Percentiles rank a stretch among this genome's conserved stretches.
Evolutionary conservation across 2,888 invertebrate species (phyloP).

Genomic region (Melipona beecheii): DNA sequence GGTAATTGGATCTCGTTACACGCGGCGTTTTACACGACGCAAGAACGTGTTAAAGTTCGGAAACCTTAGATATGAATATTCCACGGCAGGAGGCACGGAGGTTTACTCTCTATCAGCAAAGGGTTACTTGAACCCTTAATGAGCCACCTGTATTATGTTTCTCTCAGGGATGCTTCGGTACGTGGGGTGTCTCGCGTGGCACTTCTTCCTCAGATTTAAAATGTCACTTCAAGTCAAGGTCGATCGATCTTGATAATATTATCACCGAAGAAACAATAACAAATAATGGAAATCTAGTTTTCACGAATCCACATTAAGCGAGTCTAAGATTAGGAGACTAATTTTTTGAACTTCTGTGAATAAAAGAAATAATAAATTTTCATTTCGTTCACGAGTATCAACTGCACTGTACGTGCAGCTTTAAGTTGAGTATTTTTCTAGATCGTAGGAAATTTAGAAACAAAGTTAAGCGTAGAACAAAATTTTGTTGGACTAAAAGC

Average conservation of each 20-base stretch:
- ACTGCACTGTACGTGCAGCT: no score
- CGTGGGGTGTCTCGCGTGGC: neutral
- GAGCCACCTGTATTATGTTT: conserved; percentile 44
- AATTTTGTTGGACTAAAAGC: no score
- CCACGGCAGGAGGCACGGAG: conserved; percentile 24
- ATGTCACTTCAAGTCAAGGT: neutral
- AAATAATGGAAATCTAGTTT: no score
- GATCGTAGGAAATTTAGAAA: no score
- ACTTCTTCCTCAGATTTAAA: neutral
- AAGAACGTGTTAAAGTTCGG: conserved; percentile 30
- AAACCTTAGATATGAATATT: conserved; percentile 53
- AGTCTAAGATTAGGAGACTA: no score
- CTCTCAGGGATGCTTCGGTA: conserved; percentile 42
- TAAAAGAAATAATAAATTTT: no score
- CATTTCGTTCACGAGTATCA: no score
- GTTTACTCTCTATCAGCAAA: conserved; percentile 47
- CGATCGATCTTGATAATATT: neutral
- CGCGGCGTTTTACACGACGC: neutral
- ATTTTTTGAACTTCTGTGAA: no score
- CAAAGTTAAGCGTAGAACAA: no score
- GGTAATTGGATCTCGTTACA: conserved; percentile 24
- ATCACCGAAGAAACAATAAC: no score
- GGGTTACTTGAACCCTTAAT: conserved; percentile 46
- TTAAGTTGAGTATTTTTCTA: no score
- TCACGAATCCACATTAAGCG: no score